Conservation (phyloP, 2,797 vertebrate genomes). For the Propithecus deckenii region DNA sequence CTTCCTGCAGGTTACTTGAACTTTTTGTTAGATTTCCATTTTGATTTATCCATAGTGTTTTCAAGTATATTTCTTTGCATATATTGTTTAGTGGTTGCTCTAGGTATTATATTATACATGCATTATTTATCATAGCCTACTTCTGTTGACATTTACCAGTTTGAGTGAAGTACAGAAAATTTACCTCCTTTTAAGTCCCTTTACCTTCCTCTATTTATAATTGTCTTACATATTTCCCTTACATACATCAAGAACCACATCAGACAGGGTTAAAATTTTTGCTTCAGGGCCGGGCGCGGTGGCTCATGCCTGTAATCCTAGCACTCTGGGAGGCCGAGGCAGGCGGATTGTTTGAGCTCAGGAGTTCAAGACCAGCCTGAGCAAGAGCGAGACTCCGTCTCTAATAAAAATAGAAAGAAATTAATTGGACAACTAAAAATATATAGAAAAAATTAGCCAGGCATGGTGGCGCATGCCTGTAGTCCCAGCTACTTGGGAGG, state of each 20-base stretch:
- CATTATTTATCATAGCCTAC: background rate
- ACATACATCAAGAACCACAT: background rate
- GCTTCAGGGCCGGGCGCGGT: too few species aligned
- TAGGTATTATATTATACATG: background rate
- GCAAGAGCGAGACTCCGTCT: too few species aligned
- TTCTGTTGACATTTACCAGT: background rate
- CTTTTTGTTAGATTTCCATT: background rate
- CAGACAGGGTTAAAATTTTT: background rate
- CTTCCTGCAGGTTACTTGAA: background rate
- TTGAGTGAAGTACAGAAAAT: background rate
- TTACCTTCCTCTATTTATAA: background rate
- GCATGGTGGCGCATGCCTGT: too few species aligned
- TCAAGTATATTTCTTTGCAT: background rate
- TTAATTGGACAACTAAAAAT: too few species aligned
- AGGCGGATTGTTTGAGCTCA: too few species aligned
- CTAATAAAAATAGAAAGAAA: too few species aligned
- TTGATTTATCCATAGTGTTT: background rate
- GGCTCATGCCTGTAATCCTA: too few species aligned
- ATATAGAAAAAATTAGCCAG: too few species aligned
- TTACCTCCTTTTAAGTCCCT: background rate
- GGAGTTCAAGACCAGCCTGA: too few species aligned
- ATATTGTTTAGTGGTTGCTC: background rate
- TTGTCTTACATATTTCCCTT: background rate
- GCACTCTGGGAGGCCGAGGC: too few species aligned
- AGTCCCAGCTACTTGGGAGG: too few species aligned